Base-by-base conservation (phyloP, 2,888 invertebrate species). In the Cosmopolites sordidus region DNA sequence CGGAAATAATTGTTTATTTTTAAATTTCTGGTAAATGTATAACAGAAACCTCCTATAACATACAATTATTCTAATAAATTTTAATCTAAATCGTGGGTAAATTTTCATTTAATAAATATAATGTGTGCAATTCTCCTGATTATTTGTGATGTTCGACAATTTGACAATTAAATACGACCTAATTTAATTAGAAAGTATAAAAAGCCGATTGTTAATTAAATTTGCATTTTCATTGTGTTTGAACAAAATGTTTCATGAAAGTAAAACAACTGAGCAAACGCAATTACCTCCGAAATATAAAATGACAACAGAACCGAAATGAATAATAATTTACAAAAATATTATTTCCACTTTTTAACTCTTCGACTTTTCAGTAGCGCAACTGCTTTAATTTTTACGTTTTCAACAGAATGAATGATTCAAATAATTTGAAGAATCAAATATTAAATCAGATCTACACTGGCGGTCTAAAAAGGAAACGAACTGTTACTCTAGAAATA, bases 221-320 rank as follows among this genome's bases (percentile, higher is more conserved):
- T 54, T 54, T 54, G 18, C 46, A 49, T 54, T 43, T 49, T 44
- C 54, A 54, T 49, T 54, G 45, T 53, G 51, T 50, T 47, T 48
- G 48, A 57, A 47, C 45, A 51, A 51, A 51, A 51, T 51, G 55
- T 57, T 57, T 50, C 47, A 51, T 48, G 53, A 51, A 59, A 59
- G 53, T 56, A 56, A 58, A 54, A 54, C 49, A 48, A 42, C 29
- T 38, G 54, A 43, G 22, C 43, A 50, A 54, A 54, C 46, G 45
- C 40, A 54, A 47, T 54, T 59, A 58, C 56, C 43, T 50, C 51
- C 48, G 58, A 43, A 56, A 54, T 43, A 49, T 45, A 48, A 56
- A 59, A 55, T 60, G 59, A 57, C 57, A 58, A 55, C 47, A 18
- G 47, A 53, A 57, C 47, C 45, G 43, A 40, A 51, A 51, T 56